Evolutionary conservation across 2,888 invertebrate species (phyloP).

Genomic region (Pseudeuparius sepicola): DNA sequence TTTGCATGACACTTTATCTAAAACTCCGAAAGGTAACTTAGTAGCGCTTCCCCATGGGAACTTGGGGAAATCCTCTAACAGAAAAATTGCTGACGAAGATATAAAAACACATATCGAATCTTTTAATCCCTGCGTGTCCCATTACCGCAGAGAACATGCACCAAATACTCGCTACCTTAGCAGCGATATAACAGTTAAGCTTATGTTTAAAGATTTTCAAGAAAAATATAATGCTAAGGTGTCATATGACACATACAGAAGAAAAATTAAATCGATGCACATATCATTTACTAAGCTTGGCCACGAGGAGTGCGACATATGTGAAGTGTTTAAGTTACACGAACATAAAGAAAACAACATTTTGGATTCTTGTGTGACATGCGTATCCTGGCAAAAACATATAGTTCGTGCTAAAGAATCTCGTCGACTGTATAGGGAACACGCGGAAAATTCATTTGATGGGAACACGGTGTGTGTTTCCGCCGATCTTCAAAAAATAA

Average conservation of each 20-base stretch:
- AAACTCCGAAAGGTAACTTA: no score
- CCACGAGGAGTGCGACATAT: conserved; percentile 6
- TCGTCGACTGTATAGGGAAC: no score
- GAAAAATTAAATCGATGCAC: not conserved
- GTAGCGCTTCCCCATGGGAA: no score
- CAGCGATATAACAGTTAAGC: conserved; percentile 13
- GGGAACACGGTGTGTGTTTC: no score
- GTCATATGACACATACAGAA: conserved; percentile 8
- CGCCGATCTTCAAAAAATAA: no score
- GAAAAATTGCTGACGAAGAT: no score
- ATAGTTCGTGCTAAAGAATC: conserved; percentile 9
- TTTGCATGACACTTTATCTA: no score
- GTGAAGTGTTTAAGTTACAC: conserved; percentile 9
- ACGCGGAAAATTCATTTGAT: no score
- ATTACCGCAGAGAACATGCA: no score
- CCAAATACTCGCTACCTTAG: conserved; percentile 7
- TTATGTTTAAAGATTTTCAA: conserved; percentile 9
- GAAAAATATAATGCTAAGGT: conserved; percentile 8
- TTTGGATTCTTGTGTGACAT: conserved; percentile 4
- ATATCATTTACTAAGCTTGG: conserved; percentile 6
- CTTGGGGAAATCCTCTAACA: no score
- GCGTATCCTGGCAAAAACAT: conserved; percentile 8
- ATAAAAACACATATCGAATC: conserved; percentile 7
- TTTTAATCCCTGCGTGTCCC: conserved; percentile 8
- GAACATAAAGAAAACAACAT: conserved; percentile 5